Conservation (phyloP, 2,797 vertebrate genomes). For the Synaphobranchus kaupii region DNA sequence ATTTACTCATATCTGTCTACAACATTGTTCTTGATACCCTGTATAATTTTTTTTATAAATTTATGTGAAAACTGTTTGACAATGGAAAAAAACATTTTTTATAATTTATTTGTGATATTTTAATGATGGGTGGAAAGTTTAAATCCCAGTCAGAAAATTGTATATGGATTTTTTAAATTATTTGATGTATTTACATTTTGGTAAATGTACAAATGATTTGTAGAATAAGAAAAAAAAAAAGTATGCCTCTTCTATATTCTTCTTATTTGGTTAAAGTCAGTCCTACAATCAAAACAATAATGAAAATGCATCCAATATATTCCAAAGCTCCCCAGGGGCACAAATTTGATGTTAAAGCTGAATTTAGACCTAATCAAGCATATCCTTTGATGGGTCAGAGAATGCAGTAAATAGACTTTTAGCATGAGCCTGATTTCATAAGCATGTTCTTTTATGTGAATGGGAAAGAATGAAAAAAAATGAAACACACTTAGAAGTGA, state of each 20-base stretch:
- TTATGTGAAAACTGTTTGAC: slow-evolving; percentile 73
- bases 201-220: slow-evolving; percentile 57
- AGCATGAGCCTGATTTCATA: no score
- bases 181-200: slow-evolving; percentile 35
- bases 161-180: slow-evolving; percentile 46
- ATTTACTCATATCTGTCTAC: slow-evolving; percentile 37
- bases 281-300: background rate
- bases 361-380: no score
- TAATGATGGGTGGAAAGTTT: slow-evolving; percentile 52
- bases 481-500: no score
- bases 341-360: no score
- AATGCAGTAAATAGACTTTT: no score
- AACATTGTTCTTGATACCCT: slow-evolving; percentile 51
- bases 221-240: slow-evolving; percentile 64
- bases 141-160: slow-evolving; percentile 55
- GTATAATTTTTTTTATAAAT: slow-evolving; percentile 68
- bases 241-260: slow-evolving; percentile 33
- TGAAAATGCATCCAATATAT: no score
- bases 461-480: no score
- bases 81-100: slow-evolving; percentile 78
- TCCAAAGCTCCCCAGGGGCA: no score
- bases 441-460: no score
- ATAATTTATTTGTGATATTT: slow-evolving; percentile 78
- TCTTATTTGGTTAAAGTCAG: background rate
- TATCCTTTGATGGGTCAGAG: no score